Base-by-base conservation (phyloP, 2,888 invertebrate genomes). In the Beris chalybata region DNA sequence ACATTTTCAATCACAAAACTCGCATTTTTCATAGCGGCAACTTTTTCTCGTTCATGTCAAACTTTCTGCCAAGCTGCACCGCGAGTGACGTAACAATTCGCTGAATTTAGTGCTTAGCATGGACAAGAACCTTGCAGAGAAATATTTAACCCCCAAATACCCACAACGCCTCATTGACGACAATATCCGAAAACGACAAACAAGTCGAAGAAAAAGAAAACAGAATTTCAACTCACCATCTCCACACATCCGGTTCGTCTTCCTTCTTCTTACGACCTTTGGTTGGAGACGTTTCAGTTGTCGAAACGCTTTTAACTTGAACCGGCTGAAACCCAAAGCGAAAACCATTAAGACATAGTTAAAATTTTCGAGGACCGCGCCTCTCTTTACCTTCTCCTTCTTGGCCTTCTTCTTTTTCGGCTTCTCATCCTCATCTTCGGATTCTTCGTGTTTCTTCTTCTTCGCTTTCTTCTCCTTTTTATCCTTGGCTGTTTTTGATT, bases 191-290 rank as follows among this genome's bases (percentile, higher is more conserved):
- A n/a, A n/a, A n/a, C n/a, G n/a, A n/a, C n/a, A n/a, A n/a, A n/a
- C n/a, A n/a, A n/a, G n/a, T n/a, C n/a, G n/a, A n/a, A n/a, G n/a
- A n/a, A n/a, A n/a, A n/a, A n/a, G n/a, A n/a, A n/a, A 45, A 45
- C 5, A 44, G 5, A 44, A 38, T 56, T 31, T 11, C n/a, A 5
- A 79, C 85, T 85, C 82, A 93, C 94, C 94, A 94, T 85, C 93
- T 91, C 94, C 94, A 94, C 66, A 94, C 93, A 82, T 93, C 92
- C 74, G 85, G 87, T 71, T 92, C 91, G 64, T 93, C 93, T 72
- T 89, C 89, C 78, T 92, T 92, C 78, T 89, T 91, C 65, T 85
- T 86, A 5, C 71, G 68, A 48, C 76, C 74, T 72, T 88, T 89
- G 50, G 85, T 86, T 55, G 87, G 87, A 82, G 73, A 82, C 71